Evolutionary conservation across 2,113 vertebrate species (phyloP).

Genomic region (Picathartes gymnocephalus): DNA sequence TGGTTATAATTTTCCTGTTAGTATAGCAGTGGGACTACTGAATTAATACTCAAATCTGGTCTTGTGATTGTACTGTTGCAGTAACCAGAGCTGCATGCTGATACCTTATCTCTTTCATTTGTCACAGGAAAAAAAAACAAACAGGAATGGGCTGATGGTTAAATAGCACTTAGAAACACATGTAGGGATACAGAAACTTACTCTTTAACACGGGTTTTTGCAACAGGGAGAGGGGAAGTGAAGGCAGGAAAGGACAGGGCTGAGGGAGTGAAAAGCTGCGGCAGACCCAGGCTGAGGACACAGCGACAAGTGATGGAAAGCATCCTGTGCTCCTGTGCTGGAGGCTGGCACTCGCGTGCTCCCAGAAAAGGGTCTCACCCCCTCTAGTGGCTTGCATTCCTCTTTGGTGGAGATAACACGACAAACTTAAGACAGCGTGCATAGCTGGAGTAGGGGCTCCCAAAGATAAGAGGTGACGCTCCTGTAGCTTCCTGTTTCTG

Average conservation of each 20-base stretch:
- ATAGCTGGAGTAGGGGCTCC: background rate
- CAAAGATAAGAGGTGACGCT: background rate
- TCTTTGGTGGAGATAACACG: background rate
- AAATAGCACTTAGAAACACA: background rate
- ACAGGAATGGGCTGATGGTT: background rate
- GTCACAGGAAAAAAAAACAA: background rate
- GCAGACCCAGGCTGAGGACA: background rate
- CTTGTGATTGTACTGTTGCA: background rate
- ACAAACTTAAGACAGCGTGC: fast-evolving
- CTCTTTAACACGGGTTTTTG: background rate
- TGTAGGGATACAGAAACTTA: background rate
- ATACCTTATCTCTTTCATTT: background rate
- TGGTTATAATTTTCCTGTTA: background rate
- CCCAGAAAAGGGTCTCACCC: background rate
- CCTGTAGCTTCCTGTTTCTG: background rate
- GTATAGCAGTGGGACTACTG: background rate
- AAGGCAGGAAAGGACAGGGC: background rate
- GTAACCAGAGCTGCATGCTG: background rate
- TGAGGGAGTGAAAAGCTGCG: background rate
- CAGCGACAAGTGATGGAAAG: background rate
- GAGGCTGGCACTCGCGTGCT: background rate
- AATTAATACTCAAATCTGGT: background rate
- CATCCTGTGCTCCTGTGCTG: fast-evolving
- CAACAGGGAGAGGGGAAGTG: background rate
- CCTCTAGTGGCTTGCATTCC: background rate